Evolutionary conservation across 2,797 vertebrate genomes (phyloP).

Genomic region (Rhynchotus rufescens): DNA sequence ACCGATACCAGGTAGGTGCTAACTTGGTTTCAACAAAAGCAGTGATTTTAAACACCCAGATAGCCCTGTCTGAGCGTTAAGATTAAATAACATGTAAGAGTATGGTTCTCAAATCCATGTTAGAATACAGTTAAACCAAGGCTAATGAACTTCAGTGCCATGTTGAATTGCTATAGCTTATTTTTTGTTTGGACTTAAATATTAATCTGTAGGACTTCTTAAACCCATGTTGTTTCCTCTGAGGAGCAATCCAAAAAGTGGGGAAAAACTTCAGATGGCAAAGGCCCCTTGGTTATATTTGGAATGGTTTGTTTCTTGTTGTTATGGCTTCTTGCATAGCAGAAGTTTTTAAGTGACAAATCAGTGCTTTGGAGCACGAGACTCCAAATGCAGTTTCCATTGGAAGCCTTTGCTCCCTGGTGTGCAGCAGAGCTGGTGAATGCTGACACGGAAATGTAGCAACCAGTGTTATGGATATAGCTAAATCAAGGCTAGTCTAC

Average conservation of each 20-base stretch:
- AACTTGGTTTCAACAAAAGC: neutral
- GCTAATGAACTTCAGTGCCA: neutral
- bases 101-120: neutral
- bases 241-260: neutral
- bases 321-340: neutral
- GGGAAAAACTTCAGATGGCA: neutral
- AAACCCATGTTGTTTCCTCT: neutral
- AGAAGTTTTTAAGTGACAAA: neutral
- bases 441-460: neutral
- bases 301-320: neutral
- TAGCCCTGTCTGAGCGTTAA: neutral
- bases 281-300: neutral
- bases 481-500: neutral
- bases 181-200: neutral
- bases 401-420: neutral
- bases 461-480: neutral
- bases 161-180: neutral
- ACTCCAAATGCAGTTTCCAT: neutral
- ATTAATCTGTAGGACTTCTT: neutral
- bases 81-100: neutral
- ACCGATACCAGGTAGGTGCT: conserved; percentile 73
- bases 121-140: neutral
- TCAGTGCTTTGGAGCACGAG: neutral
- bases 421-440: neutral
- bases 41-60: neutral